Base-by-base conservation (phyloP, 2,113 vertebrate genomes). In the Aldabrachelys gigantea region DNA sequence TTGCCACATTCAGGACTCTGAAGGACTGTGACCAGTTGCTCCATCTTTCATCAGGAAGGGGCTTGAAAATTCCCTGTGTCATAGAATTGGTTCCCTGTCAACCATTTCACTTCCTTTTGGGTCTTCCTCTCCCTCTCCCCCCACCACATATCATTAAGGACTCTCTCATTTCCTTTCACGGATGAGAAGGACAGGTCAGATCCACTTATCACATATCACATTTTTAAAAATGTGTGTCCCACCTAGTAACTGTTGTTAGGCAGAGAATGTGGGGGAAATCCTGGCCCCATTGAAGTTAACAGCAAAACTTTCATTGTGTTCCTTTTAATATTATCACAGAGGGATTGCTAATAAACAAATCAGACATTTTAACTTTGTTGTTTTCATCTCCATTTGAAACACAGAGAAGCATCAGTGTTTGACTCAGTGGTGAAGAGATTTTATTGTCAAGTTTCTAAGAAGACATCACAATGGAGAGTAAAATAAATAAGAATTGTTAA, bases 401-500 rank as follows among this genome's bases (percentile, higher is more conserved):
- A 35, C n/a, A 89, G 56, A 41, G 31, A 31, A 78, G 4, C 12
- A 38, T 10, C 47, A 29, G 0, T 53, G 13, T 21, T 88, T 38
- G 75, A n/a, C 5, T 76, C 62, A 89, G 8, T 3, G 76, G 12
- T 9, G 91, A 1, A 2, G 82, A 80, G 2, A 0, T 0, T 52
- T 89, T 96, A 83, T 75, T 79, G 12, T 81, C 29, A 86, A 81
- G 50, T 50, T 95, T 50, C 16, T 82, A 41, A 38, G 8, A 91
- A 25, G 35, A 89, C 50, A 50, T 93, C 44, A 89, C 35, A 94
- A 82, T 13, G 54, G 25, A 82, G 35, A 80, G 14, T 52, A 93
- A 93, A 95, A 92, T 17, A 95, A 95, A 29, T 54, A 92, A 35
- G 50, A 88, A 92, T 24, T 3, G 21, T 57, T 50, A 65, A 85